phyloP scores from a whole-genome alignment of 2,113 vertebrate species.

The Indicator indicator region DNA sequence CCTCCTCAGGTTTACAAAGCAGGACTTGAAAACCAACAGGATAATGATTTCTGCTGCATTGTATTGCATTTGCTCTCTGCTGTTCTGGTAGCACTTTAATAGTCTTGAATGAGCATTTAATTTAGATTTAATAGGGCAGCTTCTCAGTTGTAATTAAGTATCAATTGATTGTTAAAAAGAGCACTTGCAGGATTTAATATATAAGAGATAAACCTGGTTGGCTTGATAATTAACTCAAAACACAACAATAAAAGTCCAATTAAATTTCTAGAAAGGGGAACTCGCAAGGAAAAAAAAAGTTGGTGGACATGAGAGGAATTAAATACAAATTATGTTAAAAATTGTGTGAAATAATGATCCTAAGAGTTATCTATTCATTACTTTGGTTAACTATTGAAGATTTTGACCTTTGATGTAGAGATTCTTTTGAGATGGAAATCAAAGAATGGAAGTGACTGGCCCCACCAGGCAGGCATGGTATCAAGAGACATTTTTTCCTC shows the following conservation, averaged over 20 bases:
- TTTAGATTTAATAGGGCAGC: slow-evolving; percentile 70
- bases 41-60: background rate
- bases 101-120: slow-evolving; percentile 67
- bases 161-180: slow-evolving; percentile 68
- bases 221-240: slow-evolving; percentile 54
- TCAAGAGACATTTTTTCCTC: too few species aligned
- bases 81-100: slow-evolving; percentile 59
- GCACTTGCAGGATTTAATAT: slow-evolving; percentile 65
- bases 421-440: too few species aligned
- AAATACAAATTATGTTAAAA: too few species aligned
- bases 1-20: background rate
- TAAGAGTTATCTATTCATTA: too few species aligned
- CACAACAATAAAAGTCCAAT: slow-evolving; percentile 40
- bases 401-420: too few species aligned
- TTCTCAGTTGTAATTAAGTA: slow-evolving; percentile 73
- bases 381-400: too few species aligned
- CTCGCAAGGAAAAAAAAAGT: background rate
- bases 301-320: too few species aligned
- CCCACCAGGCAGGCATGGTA: too few species aligned
- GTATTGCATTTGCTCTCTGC: slow-evolving; percentile 38
- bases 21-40: background rate
- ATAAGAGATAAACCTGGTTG: slow-evolving; percentile 51
- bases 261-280: background rate
- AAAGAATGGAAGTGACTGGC: too few species aligned
- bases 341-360: too few species aligned